These are phyloP conservation scores for Scomber japonicus DNA, from an alignment of 2,113 vertebrate genomes.

Conservation along the genomic window DNA sequence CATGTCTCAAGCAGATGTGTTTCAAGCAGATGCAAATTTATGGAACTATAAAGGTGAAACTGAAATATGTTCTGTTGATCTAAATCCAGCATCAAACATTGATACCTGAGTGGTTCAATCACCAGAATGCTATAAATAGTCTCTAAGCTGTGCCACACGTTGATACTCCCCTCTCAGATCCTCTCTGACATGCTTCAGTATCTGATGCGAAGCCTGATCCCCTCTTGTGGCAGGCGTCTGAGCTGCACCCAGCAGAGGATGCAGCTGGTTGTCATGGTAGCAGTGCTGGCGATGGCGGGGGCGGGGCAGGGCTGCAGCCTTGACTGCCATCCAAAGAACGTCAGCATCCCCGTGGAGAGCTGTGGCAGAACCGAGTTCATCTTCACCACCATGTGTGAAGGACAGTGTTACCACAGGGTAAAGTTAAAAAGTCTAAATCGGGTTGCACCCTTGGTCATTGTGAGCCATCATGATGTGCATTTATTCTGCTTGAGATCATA, in stretches of 20 bases:
- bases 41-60: too few relatives aligned
- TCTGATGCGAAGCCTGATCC: constrained; percentile 8
- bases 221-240: constrained; percentile 57
- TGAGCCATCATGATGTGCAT: too few relatives aligned
- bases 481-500: too few relatives aligned
- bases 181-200: background rate
- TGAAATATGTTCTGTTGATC: too few relatives aligned
- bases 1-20: too few relatives aligned
- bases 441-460: too few relatives aligned
- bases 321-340: constrained; percentile 86
- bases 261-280: constrained; percentile 84
- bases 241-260: constrained; percentile 61
- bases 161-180: background rate
- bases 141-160: background rate
- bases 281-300: constrained; percentile 83
- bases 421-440: background rate
- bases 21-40: too few relatives aligned
- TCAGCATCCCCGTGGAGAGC: constrained; percentile 88
- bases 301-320: constrained; percentile 70
- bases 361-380: constrained; percentile 86
- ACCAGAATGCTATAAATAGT: background rate
- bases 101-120: too few relatives aligned
- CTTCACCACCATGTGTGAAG: constrained; percentile 89
- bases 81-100: too few relatives aligned
- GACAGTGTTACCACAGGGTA: constrained; percentile 88